Evolutionary conservation across 2,888 invertebrate species (phyloP), one percentile per base, ranked within the genome.

Genomic region (Ernsta delagoae): DNA sequence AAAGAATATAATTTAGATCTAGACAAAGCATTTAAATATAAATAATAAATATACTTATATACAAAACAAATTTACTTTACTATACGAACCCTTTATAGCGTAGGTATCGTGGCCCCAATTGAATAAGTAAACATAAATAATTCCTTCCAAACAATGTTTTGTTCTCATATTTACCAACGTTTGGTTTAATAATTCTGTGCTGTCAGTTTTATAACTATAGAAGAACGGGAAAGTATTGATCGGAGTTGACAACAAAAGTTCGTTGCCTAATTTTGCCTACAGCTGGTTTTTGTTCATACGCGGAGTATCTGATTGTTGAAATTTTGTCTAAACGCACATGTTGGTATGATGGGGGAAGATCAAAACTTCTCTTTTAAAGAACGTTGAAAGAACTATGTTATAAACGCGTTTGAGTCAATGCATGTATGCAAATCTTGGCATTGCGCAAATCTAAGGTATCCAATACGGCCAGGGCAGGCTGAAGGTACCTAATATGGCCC

Each of bases 151-250:
- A 53, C 8, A 24, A 53, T 9, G 53, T 50, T 24, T 53, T 24
- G 53, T 53, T 53, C 24, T 53, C 53, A 53, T 53, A 53, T 53
- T 53, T 53, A 53, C 53, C 24, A 9, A 53, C 24, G 53, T 53
- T 53, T 53, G 24, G 53, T 53, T 24, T 53, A 53, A 53, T 31
- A 34, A 56, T 56, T 34, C 56, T 34, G 5, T 6, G n/a, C 31
- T 56, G 56, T 56, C 54, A 34, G 56, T 56, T 16, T 56, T n/a
- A 11, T 56, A 56, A 34, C n/a, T 56, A 56, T 34, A 34, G 34
- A 34, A 34, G 56, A 56, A 56, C 34, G n/a, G 56, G 34, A 34
- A 56, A 56, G 56, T 56, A 56, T 56, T 56, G 56, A 56, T 56
- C 56, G 53, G 24, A 24, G 53, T 53, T 1, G 31, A 31, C 9